Evolutionary conservation across 2,113 vertebrate genomes (phyloP).

Genomic region (Leptosomus discolor): DNA sequence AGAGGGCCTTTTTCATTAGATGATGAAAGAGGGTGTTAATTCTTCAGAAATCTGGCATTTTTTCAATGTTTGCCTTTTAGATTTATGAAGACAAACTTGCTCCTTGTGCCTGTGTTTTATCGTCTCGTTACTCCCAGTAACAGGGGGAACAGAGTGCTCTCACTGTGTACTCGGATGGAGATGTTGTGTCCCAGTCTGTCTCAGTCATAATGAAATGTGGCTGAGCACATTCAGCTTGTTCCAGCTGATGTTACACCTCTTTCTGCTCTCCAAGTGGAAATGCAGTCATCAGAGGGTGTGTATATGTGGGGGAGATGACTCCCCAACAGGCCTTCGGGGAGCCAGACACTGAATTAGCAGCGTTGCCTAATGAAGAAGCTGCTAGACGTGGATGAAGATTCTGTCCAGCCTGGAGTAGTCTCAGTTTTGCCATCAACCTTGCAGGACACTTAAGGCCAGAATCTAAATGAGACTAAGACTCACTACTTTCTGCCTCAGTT

Average conservation of each 20-base stretch:
- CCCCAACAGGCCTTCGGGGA: not conserved
- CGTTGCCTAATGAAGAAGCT: not conserved
- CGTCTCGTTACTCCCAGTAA: not conserved
- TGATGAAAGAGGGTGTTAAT: not conserved
- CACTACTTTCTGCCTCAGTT: not conserved
- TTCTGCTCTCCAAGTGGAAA: slow-evolving; percentile 22
- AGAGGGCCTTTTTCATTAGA: not conserved
- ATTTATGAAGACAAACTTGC: slow-evolving; percentile 6
- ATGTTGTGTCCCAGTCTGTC: not conserved
- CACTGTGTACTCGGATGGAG: not conserved
- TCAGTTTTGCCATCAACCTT: not conserved
- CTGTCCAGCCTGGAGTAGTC: not conserved
- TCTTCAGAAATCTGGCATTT: slow-evolving; percentile 20
- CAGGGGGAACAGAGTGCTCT: slow-evolving; percentile 9
- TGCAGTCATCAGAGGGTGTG: slow-evolving; percentile 21
- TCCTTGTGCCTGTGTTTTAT: slow-evolving; percentile 33
- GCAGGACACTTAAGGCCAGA: not conserved
- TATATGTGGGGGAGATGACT: not conserved
- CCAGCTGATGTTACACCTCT: not conserved
- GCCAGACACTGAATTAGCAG: not conserved
- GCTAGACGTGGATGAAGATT: not conserved
- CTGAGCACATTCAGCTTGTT: slow-evolving; percentile 7
- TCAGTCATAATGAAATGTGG: not conserved
- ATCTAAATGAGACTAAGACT: not conserved
- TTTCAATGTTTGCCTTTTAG: slow-evolving; percentile 10